These are phyloP conservation scores for Apostichopus leukothele DNA, from an alignment of 53 echinoderm and acorn worm species.

Conservation along the genomic window DNA sequence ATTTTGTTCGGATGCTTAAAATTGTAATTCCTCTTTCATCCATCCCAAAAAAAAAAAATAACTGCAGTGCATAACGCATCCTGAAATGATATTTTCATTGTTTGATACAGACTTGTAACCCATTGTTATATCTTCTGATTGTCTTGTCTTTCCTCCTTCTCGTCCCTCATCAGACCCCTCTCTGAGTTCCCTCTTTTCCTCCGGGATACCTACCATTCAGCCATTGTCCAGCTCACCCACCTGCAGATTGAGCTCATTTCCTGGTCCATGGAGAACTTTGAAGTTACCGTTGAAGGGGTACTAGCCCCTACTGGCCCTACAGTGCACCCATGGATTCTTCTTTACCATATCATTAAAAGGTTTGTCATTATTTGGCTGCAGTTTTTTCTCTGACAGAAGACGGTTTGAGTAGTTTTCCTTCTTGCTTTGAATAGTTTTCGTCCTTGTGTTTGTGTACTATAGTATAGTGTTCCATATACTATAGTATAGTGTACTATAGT, in stretches of 20 bases:
- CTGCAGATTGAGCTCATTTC: conserved; percentile 70
- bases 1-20: too few relatives aligned
- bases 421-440: too few relatives aligned
- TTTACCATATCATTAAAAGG: conserved; percentile 82
- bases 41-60: too few relatives aligned
- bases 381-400: too few relatives aligned
- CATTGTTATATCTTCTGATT: neutral
- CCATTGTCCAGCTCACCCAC: conserved; percentile 43
- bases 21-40: too few relatives aligned
- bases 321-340: conserved; percentile 72
- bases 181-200: conserved; percentile 22
- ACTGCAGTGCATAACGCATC: too few relatives aligned
- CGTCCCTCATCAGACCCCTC: conserved; percentile 16
- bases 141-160: neutral
- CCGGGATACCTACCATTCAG: neutral
- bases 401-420: too few relatives aligned
- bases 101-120: too few relatives aligned
- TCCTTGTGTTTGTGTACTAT: too few relatives aligned
- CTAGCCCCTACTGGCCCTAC: conserved; percentile 10
- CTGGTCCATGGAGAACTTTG: conserved; percentile 72
- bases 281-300: conserved; percentile 44
- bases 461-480: too few relatives aligned
- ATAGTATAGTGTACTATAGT: too few relatives aligned
- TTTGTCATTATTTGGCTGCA: conserved; percentile 11
- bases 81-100: too few relatives aligned